Percentiles rank a stretch among this genome's conserved stretches.
Conservation (phyloP, 2,113 vertebrate species). For the Tachysurus fulvidraco region DNA sequence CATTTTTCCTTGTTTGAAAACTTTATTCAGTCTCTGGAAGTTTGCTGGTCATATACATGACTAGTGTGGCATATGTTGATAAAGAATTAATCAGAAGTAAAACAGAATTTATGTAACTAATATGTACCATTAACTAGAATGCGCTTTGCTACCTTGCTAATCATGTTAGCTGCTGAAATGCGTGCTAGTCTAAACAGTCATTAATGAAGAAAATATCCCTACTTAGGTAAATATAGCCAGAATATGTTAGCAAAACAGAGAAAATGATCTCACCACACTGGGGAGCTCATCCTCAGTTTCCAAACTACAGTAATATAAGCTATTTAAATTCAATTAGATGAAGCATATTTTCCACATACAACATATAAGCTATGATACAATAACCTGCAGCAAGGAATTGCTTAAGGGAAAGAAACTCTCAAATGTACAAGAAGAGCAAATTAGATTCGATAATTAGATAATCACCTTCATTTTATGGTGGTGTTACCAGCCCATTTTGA, state of each 20-base stretch:
- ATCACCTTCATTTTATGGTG: slow-evolving; percentile 31
- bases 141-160: not conserved
- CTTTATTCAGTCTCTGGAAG: not conserved
- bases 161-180: not conserved
- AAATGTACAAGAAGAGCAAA: not conserved
- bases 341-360: not conserved
- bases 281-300: not conserved
- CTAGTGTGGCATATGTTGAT: not conserved
- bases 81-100: not conserved
- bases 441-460: slow-evolving; percentile 44
- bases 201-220: not conserved
- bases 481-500: slow-evolving; percentile 39
- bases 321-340: not conserved
- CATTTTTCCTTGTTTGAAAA: not conserved
- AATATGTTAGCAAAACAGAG: not conserved
- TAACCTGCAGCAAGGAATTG: not conserved
- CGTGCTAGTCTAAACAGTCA: not conserved
- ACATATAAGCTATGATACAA: not conserved
- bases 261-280: not conserved
- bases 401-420: not conserved
- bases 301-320: not conserved
- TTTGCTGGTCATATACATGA: not conserved
- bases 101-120: not conserved
- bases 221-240: not conserved
- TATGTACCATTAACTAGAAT: not conserved